A percentile compares a stretch with the other conserved stretches of the same genome.
Evolutionary conservation across 2,113 vertebrate species (phyloP).

Genomic region (Gopherus evgoodei): DNA sequence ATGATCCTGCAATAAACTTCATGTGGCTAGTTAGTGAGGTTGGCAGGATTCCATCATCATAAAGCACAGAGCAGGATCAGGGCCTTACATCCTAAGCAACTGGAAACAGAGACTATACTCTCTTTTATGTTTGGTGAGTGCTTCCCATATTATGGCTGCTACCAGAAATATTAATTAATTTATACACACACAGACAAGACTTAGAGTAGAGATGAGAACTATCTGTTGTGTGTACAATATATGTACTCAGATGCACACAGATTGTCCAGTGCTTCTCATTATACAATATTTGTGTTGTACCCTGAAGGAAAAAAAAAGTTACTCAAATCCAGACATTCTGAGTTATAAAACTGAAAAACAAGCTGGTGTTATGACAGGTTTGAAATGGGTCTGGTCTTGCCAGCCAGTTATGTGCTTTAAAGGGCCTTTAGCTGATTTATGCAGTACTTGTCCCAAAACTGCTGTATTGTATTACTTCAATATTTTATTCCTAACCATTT

Average conservation of each 20-base stretch:
- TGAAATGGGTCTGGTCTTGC: conserved; percentile 61
- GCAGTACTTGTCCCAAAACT: conserved; percentile 67
- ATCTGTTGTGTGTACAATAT: conserved; percentile 1
- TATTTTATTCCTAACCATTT: conserved; percentile 73
- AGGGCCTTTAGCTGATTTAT: conserved; percentile 70
- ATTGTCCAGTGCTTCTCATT: conserved; percentile 39
- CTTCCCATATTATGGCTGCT: background rate
- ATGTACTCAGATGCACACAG: conserved; percentile 5
- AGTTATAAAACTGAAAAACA: conserved; percentile 70
- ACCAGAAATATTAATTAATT: conserved; percentile 1
- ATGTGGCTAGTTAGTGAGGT: background rate
- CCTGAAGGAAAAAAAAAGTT: conserved; percentile 43
- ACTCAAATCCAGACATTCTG: conserved; percentile 70
- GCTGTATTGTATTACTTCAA: conserved; percentile 73
- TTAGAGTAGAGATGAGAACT: conserved; percentile 25
- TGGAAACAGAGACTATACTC: background rate
- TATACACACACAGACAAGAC: background rate
- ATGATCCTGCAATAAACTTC: background rate
- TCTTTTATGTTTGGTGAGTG: conserved; percentile 27
- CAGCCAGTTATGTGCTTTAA: conserved; percentile 67
- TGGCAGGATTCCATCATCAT: background rate
- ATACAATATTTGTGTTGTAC: conserved; percentile 54
- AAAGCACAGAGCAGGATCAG: background rate
- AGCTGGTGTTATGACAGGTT: conserved; percentile 71
- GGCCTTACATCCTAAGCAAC: background rate